These are phyloP conservation scores for Heliconius cydno DNA, from an alignment of 2,888 invertebrate species.

Conservation along the genomic window DNA sequence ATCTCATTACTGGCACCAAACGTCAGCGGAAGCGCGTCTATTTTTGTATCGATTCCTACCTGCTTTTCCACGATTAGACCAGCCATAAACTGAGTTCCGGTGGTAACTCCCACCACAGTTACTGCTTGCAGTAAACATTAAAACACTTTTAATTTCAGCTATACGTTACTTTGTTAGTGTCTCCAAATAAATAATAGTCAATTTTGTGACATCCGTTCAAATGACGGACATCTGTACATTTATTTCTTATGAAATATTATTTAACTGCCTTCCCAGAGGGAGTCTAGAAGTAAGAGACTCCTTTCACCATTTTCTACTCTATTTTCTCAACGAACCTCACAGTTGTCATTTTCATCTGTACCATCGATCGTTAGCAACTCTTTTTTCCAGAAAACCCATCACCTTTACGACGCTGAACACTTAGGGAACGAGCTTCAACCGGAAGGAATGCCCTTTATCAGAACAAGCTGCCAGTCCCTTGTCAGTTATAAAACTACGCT, in stretches of 20 bases:
- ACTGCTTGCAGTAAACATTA: slow-evolving; percentile 48
- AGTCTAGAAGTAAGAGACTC: background rate
- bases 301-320: background rate
- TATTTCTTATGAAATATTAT: background rate
- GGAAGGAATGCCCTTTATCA: no score
- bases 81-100: slow-evolving; percentile 64
- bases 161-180: slow-evolving; percentile 33
- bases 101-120: slow-evolving; percentile 54
- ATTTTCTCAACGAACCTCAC: background rate
- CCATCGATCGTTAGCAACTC: no score
- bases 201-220: slow-evolving; percentile 21
- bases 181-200: background rate
- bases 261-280: background rate
- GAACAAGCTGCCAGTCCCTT: no score
- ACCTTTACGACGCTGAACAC: no score
- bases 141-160: slow-evolving; percentile 39
- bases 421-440: no score
- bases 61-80: slow-evolving; percentile 68
- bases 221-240: background rate
- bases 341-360: no score
- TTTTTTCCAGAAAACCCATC: no score
- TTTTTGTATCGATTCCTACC: slow-evolving; percentile 65
- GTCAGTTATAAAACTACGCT: no score
- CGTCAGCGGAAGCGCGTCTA: slow-evolving; percentile 71
- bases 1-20: slow-evolving; percentile 43